These are phyloP conservation scores for Pseudomyrmex cubaensis DNA, from an alignment of 1,140 invertebrate genomes.

Conservation along the genomic window DNA sequence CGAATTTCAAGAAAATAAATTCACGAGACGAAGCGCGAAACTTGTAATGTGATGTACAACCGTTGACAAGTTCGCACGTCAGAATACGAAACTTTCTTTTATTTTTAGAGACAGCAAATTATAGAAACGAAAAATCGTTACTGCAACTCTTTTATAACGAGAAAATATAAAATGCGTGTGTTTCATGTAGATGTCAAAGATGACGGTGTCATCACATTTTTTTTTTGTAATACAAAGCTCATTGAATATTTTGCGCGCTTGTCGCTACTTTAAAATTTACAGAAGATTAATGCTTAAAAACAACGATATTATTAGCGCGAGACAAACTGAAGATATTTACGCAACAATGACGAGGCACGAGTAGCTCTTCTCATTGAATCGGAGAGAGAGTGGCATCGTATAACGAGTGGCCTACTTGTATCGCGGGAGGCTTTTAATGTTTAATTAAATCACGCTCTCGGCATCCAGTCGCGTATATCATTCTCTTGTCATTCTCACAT, in stretches of 20 bases:
- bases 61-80: neutral
- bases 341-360: slow-evolving; percentile 17
- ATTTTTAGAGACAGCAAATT: neutral
- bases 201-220: neutral
- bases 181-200: neutral
- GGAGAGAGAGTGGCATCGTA: slow-evolving; percentile 24
- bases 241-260: too few relatives aligned
- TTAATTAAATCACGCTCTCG: slow-evolving; percentile 64
- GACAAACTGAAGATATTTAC: slow-evolving; percentile 14
- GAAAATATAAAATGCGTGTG: too few relatives aligned
- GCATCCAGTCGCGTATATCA: slow-evolving; percentile 20
- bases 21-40: neutral
- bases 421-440: slow-evolving; percentile 41
- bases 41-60: slow-evolving; percentile 25
- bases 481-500: slow-evolving; percentile 39
- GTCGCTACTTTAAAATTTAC: neutral
- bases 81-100: neutral
- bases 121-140: neutral
- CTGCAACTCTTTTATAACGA: neutral
- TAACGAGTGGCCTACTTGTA: slow-evolving; percentile 54
- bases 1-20: neutral
- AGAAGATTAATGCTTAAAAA: neutral
- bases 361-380: slow-evolving; percentile 16
- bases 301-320: neutral
- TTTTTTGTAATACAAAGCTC: neutral